These are phyloP conservation scores for Periphyllus acericola DNA, from an alignment of 2,888 invertebrate genomes.

Conservation along the genomic window DNA sequence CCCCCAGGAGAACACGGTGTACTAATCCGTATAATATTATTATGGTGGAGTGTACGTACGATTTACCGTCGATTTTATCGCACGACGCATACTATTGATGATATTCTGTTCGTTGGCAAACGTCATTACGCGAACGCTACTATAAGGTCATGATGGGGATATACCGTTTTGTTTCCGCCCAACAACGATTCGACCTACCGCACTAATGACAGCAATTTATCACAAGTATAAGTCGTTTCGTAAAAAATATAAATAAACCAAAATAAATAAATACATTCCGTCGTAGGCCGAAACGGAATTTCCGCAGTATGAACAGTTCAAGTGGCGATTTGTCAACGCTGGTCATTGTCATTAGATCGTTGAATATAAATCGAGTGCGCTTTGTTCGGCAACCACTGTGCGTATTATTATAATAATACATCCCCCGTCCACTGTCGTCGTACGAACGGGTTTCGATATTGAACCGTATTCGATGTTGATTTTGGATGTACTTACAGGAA, in stretches of 20 bases:
- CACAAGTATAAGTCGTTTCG: neutral
- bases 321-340: neutral
- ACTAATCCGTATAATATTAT: too few species aligned
- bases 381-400: neutral
- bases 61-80: neutral
- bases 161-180: neutral
- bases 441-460: too few species aligned
- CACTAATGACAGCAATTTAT: neutral
- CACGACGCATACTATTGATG: neutral
- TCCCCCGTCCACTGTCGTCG: too few species aligned
- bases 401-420: too few species aligned
- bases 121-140: too few species aligned
- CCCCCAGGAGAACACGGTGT: too few species aligned
- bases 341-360: neutral
- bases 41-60: neutral
- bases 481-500: too few species aligned
- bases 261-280: neutral
- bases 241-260: neutral
- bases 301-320: neutral
- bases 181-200: neutral
- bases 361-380: neutral
- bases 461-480: too few species aligned
- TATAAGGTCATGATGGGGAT: neutral
- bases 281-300: neutral
- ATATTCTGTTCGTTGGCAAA: neutral